These are phyloP conservation scores for Leucania comma DNA, from an alignment of 2,888 invertebrate species.

Conservation along the genomic window DNA sequence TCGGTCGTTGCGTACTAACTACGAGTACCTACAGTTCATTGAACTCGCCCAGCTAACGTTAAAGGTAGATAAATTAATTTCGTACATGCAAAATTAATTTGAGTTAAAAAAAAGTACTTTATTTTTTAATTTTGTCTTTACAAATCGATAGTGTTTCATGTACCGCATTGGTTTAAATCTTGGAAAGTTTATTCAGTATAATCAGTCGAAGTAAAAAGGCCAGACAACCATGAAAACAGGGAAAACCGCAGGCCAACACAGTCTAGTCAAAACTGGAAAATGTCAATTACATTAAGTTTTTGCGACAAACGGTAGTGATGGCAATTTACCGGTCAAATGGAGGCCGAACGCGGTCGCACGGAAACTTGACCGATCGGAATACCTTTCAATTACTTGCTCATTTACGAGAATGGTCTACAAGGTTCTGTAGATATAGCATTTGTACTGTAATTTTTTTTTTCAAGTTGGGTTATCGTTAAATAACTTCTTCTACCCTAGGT, in stretches of 20 bases:
- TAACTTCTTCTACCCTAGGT: too few relatives aligned
- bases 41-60: too few relatives aligned
- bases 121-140: too few relatives aligned
- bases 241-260: slow-evolving; percentile 33
- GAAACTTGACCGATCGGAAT: slow-evolving; percentile 70
- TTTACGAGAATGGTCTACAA: slow-evolving; percentile 40
- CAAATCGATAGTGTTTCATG: too few relatives aligned
- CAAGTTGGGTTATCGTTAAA: too few relatives aligned
- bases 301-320: slow-evolving; percentile 60
- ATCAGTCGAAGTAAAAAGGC: not conserved
- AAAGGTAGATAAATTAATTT: too few relatives aligned
- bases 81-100: too few relatives aligned
- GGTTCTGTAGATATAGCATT: slow-evolving; percentile 25
- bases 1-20: too few relatives aligned
- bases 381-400: slow-evolving; percentile 61
- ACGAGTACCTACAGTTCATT: too few relatives aligned
- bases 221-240: slow-evolving; percentile 10
- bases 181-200: not conserved
- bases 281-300: slow-evolving; percentile 50
- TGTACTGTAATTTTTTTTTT: not conserved
- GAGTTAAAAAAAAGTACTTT: too few relatives aligned
- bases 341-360: slow-evolving; percentile 71
- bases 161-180: too few relatives aligned
- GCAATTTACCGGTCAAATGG: slow-evolving; percentile 79
- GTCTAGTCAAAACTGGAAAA: slow-evolving; percentile 34